A percentile compares a stretch with the other conserved stretches of the same genome.
phyloP scores from a whole-genome alignment of 1,140 invertebrate species.

The Drosophila seguyi region DNA sequence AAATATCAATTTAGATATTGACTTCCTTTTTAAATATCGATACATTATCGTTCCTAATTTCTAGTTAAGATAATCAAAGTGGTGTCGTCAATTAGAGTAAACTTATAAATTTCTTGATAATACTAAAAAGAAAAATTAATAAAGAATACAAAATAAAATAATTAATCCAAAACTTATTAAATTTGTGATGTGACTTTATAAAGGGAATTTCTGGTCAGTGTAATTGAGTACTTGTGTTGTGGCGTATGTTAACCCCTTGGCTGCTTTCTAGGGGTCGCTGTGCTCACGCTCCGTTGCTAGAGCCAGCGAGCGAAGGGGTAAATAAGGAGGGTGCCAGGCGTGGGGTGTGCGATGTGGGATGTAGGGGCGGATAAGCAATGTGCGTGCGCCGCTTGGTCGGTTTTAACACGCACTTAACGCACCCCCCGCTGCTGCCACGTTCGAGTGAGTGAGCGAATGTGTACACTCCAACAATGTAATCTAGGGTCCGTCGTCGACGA shows the following conservation, averaged over 20 bases:
- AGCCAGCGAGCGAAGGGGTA: constrained; percentile 33
- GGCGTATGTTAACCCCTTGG: constrained; percentile 46
- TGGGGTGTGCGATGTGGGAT: neutral
- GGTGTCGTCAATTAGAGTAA: too few species aligned
- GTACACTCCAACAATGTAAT: constrained; percentile 61
- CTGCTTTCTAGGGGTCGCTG: constrained; percentile 40
- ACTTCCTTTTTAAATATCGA: neutral
- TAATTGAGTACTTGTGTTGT: constrained; percentile 47
- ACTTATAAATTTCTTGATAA: too few species aligned
- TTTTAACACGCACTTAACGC: constrained; percentile 74
- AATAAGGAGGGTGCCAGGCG: neutral
- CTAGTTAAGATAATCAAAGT: neutral
- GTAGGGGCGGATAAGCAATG: constrained; percentile 52
- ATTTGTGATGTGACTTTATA: too few species aligned
- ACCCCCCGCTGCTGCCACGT: constrained; percentile 35
- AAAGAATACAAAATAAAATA: too few species aligned
- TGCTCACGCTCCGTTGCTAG: constrained; percentile 61
- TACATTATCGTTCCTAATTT: neutral
- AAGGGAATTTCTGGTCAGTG: constrained; percentile 9
- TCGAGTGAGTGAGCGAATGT: constrained; percentile 20
- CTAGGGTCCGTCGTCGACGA: constrained; percentile 54
- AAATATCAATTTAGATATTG: neutral
- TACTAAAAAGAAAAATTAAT: too few species aligned
- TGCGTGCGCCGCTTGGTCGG: constrained; percentile 73
- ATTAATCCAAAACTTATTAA: too few species aligned